These are phyloP conservation scores for Cyphotilapia sp. DNA, from an alignment of 2,113 vertebrate species.

Conservation along the genomic window DNA sequence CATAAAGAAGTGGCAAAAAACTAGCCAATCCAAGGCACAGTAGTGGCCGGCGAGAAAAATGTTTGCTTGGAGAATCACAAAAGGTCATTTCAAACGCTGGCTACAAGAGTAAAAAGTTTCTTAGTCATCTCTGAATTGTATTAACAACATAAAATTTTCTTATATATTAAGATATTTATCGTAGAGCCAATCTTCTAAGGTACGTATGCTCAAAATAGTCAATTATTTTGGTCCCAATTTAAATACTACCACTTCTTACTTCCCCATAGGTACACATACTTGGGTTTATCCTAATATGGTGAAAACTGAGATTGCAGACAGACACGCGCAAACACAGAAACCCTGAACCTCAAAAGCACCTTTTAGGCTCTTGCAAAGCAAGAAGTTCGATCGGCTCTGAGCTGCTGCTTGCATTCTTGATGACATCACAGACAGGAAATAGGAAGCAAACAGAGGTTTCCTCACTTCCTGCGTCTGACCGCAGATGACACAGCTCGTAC, in stretches of 20 bases:
- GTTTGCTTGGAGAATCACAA: background rate
- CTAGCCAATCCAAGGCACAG: background rate
- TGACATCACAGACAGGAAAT: conserved; percentile 60
- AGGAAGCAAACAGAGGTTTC: conserved; percentile 57
- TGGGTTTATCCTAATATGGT: conserved; percentile 35
- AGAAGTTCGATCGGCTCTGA: background rate
- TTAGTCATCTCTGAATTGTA: background rate
- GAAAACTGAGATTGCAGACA: conserved; percentile 7
- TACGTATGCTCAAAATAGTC: background rate
- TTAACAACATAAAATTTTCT: background rate
- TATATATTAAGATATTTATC: background rate
- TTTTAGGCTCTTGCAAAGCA: conserved; percentile 23
- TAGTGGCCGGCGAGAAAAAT: background rate
- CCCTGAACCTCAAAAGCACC: background rate
- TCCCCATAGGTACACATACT: background rate
- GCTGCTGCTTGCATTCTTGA: background rate
- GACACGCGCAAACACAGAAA: background rate
- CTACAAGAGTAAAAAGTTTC: background rate
- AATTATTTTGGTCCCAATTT: background rate
- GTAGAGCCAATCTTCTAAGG: background rate
- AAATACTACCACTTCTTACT: background rate
- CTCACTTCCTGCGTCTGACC: conserved; percentile 45
- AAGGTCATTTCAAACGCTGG: background rate
- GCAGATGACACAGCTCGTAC: conserved; percentile 1
- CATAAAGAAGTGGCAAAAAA: background rate